Evolutionary conservation across 2,113 vertebrate species (phyloP).

Genomic region (Syngnathus scovelli): DNA sequence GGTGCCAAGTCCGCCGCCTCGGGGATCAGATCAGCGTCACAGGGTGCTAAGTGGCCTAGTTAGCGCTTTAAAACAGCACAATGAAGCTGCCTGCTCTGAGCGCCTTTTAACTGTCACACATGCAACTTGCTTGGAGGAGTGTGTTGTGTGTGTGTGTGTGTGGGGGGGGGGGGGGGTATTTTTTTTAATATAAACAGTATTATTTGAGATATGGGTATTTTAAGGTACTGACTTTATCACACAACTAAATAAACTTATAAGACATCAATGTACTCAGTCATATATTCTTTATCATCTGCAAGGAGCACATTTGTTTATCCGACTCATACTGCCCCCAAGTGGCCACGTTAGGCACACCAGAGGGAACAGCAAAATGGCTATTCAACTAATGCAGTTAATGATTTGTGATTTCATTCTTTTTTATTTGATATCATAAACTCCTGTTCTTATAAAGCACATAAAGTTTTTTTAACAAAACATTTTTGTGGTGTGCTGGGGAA

Average conservation of each 20-base stretch:
- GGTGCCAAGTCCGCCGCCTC: constrained; percentile 68
- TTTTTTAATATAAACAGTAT: too few species aligned
- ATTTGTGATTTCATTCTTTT: background rate
- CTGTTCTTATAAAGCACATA: too few species aligned
- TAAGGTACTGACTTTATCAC: too few species aligned
- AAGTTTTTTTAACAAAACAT: background rate
- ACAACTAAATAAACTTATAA: too few species aligned
- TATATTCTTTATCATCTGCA: background rate
- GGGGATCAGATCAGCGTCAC: constrained; percentile 70
- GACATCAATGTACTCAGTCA: too few species aligned
- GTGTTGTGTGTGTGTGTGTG: constrained; percentile 7
- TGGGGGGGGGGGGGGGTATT: background rate
- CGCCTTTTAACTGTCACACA: constrained; percentile 67
- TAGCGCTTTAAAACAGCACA: constrained; percentile 69
- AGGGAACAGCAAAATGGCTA: background rate
- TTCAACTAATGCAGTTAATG: background rate
- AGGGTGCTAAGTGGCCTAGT: constrained; percentile 72
- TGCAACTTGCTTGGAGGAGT: constrained; percentile 34
- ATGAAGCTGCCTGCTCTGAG: constrained; percentile 59
- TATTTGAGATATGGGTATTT: too few species aligned
- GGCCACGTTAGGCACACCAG: background rate
- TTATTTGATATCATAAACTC: too few species aligned
- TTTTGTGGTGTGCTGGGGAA: background rate
- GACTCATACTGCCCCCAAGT: background rate
- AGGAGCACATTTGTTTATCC: background rate